These are phyloP conservation scores for Heteromormyrus szaboi DNA, from an alignment of 2,797 vertebrate species.

Conservation along the genomic window DNA sequence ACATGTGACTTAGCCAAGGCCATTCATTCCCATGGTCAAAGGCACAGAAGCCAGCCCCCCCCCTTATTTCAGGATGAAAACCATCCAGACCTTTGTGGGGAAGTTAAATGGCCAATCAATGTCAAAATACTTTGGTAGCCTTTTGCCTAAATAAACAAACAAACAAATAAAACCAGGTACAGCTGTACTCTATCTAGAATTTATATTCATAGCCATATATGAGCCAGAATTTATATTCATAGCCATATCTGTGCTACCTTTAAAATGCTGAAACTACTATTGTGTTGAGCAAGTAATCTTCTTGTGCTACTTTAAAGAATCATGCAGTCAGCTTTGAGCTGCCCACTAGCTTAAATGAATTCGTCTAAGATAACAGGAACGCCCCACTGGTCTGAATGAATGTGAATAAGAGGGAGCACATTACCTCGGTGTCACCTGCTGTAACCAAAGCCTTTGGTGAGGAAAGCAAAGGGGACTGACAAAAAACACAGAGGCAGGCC, in stretches of 20 bases:
- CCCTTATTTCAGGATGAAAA: background rate
- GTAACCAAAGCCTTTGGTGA: conserved; percentile 23
- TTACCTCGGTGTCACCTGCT: conserved; percentile 12
- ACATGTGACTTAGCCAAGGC: conserved; percentile 40
- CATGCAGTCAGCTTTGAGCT: background rate
- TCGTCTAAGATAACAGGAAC: background rate
- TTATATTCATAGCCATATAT: background rate
- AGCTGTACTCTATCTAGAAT: background rate
- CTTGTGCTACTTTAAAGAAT: background rate
- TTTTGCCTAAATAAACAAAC: background rate
- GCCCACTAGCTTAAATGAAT: background rate
- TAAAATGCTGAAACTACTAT: background rate
- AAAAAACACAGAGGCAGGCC: conserved; percentile 33
- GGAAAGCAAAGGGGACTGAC: conserved; percentile 8
- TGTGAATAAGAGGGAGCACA: conserved; percentile 16
- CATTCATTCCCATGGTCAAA: conserved; percentile 30
- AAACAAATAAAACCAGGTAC: background rate
- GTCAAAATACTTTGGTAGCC: background rate
- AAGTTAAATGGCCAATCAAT: conserved; percentile 9
- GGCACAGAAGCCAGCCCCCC: background rate
- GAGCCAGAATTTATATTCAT: background rate
- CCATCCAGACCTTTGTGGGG: background rate
- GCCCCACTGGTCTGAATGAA: background rate
- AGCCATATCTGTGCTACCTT: background rate
- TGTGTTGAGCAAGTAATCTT: background rate